These are phyloP conservation scores for Epizoanthus illoricatus DNA, from an alignment of 92 coral and sea anemone genomes.

Conservation along the genomic window DNA sequence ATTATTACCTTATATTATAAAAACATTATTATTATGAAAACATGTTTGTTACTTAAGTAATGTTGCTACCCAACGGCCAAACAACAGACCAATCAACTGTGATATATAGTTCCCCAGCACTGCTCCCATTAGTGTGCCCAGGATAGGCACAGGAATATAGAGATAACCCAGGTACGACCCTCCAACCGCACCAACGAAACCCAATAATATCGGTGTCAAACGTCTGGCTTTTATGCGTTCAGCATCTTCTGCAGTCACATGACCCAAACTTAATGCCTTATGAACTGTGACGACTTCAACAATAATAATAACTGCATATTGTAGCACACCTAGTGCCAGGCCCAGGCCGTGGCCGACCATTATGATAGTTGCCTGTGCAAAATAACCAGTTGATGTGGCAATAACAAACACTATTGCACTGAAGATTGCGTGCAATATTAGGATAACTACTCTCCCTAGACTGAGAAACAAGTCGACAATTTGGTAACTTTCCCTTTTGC, in stretches of 20 bases:
- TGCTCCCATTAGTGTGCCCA: conserved; percentile 72
- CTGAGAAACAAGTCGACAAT: conserved; percentile 65
- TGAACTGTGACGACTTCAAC: conserved; percentile 62
- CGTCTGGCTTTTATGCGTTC: conserved; percentile 87
- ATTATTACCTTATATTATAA: too few relatives aligned
- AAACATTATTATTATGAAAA: too few relatives aligned
- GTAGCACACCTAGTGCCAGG: conserved; percentile 58
- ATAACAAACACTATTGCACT: conserved; percentile 63
- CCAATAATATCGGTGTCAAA: conserved; percentile 71
- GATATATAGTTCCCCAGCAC: conserved; percentile 65
- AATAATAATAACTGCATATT: conserved; percentile 63
- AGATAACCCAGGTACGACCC: conserved; percentile 72
- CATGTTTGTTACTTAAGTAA: conserved; percentile 26
- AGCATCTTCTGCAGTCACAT: conserved; percentile 82
- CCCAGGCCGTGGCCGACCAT: conserved; percentile 55
- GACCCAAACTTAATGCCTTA: conserved; percentile 67
- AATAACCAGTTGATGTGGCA: conserved; percentile 70
- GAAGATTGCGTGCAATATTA: conserved; percentile 56
- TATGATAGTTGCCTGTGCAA: conserved; percentile 71
- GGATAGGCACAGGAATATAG: conserved; percentile 61
- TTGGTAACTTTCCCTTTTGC: conserved; percentile 78
- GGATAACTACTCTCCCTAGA: conserved; percentile 52
- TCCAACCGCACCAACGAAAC: conserved; percentile 75
- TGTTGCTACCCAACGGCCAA: conserved; percentile 86
- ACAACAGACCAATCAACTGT: conserved; percentile 70